Base-by-base conservation (phyloP, 1,140 invertebrate genomes). In the Bradysia coprophila region DNA sequence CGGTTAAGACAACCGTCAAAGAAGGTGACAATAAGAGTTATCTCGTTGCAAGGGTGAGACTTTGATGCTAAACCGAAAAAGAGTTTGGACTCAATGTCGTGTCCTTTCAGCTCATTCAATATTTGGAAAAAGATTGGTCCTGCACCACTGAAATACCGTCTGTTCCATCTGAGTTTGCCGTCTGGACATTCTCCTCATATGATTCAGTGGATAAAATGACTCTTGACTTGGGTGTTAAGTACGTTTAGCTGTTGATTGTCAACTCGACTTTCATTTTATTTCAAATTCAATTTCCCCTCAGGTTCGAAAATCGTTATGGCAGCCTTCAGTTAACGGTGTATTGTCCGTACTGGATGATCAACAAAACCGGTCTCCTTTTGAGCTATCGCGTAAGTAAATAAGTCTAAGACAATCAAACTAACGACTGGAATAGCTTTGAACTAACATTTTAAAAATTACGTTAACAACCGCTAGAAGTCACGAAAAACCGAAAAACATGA, bases 261-360 rank as follows among this genome's bases (percentile, higher is more conserved):
- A 28, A n/a, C 16, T 18, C 6, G 8, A 38, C 38, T 23, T 37
- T 10, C 34, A 16, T 15, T 3, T 19, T 28, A 8, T 24, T 42
- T 40, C 9, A 31, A 23, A n/a, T 24, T 34, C 22, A 13, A 43
- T 20, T 15, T 38, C 39, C 38, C 3, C 38, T 18, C 6, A 59
- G 56, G 1, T 42, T 51, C 4, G 48, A 60, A 1, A 57, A 62
- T 47, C 65, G 68, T 31, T 63, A 75, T 41, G 71, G 75, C 13
- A 77, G 78, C 4, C 54, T 80, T 1, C 64, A 78, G 33, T 68
- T 91, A 55, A 57, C 81, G 0, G 57, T 98, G 0, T 98, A 89
- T 56, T 89, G 86, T 56, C 95, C 94, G 6, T 98, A 95, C 64
- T 98, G 94, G 93, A 92, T 98, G 85, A 67, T 98, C 6, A 99